phyloP scores from a whole-genome alignment of 2,113 vertebrate genomes.

The Hemibagrus wyckioides region DNA sequence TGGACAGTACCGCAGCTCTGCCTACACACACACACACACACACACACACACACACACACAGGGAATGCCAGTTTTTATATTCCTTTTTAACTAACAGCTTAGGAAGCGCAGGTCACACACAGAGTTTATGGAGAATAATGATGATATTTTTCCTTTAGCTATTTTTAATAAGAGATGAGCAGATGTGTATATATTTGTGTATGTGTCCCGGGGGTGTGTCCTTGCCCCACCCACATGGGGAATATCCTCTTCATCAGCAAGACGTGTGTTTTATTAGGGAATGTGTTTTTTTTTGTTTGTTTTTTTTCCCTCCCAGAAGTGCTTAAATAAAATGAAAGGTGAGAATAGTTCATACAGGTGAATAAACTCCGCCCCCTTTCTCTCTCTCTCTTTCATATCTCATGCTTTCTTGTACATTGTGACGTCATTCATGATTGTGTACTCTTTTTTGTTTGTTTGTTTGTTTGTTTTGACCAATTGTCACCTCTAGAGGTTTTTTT shows the following conservation, averaged over 20 bases:
- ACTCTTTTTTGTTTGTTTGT: neutral
- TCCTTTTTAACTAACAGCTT: constrained; percentile 54
- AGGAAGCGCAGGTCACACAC: constrained; percentile 34
- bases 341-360: neutral
- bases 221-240: constrained; percentile 25
- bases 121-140: constrained; percentile 40
- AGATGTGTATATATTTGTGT: constrained; percentile 56
- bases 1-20: constrained; percentile 48
- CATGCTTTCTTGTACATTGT: constrained; percentile 29
- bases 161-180: constrained; percentile 47
- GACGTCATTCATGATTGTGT: constrained; percentile 2
- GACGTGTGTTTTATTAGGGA: constrained; percentile 35
- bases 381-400: neutral
- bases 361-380: neutral
- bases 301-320: constrained; percentile 13
- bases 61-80: constrained; percentile 50
- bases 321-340: neutral
- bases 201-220: constrained; percentile 33
- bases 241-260: constrained; percentile 38
- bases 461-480: constrained; percentile 18
- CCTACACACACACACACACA: constrained; percentile 44
- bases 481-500: neutral
- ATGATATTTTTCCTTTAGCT: constrained; percentile 36
- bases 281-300: constrained; percentile 31
- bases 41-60: constrained; percentile 39